Evolutionary conservation across 2,797 vertebrate species (phyloP), one percentile per base, ranked within the genome.

Genomic region (Pseudotriccus pelzelni): DNA sequence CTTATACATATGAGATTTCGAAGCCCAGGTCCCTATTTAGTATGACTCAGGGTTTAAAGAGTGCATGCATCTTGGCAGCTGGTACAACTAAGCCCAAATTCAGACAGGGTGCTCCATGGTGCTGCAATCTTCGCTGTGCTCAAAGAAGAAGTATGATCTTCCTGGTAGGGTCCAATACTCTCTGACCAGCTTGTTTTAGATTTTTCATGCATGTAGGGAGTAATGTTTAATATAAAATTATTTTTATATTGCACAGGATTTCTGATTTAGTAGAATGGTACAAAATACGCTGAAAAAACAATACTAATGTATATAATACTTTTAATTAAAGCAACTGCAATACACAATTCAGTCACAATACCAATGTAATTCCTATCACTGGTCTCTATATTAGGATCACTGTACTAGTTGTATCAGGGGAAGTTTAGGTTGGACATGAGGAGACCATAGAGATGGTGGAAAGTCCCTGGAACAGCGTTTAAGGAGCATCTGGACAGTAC

Each of bases 121-220:
- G 32, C 16, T 68, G 46, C 46, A 43, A 19, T 36, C 34, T 69
- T 79, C 66, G n/a, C 25, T 73, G 16, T 3, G 20, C 15, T 55
- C n/a, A 83, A 74, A 44, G 14, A 76, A 79, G 76, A 83, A 3
- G 10, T 62, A 21, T 27, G 27, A 47, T 62, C 27, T 56, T 53
- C 50, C 28, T 64, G 34, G 2, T 14, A 17, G 23, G 37, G 56
- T 32, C 39, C 34, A 62, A 8, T 24, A 14, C 19, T 36, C 12
- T 66, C 43, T 66, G 43, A 69, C 2, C 8, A 66, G 3, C 14
- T 81, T 24, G 10, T 47, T 73, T 62, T 50, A 62, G 43, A 27
- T 85, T 62, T 43, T 58, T 12, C 43, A 41, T 0, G 2, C 0
- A 1, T 16, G 14, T 21, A 81, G 16, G 17, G 3, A 14, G 3